Percentiles rank a stretch among this genome's conserved stretches.
These are phyloP conservation scores for Prunella himalayana DNA, from an alignment of 2,113 vertebrate genomes.

Conservation along the genomic window DNA sequence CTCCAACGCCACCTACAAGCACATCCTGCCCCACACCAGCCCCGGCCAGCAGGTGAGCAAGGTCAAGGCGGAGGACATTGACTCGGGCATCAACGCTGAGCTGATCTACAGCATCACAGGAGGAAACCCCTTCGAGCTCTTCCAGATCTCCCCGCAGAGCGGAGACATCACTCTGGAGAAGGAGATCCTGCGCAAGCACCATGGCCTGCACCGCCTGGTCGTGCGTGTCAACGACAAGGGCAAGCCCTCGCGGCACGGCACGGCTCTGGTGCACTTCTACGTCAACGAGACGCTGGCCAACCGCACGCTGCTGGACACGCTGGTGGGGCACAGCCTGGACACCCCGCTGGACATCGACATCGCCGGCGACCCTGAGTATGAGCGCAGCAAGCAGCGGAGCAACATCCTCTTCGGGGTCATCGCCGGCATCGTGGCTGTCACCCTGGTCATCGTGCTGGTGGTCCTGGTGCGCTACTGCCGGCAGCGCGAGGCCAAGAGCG, in stretches of 20 bases:
- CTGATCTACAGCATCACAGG: slow-evolving; percentile 87
- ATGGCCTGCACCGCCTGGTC: slow-evolving; percentile 91
- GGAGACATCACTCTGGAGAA: slow-evolving; percentile 91
- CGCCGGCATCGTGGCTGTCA: slow-evolving; percentile 86
- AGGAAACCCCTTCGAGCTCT: slow-evolving; percentile 92
- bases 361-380: slow-evolving; percentile 90
- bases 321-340: slow-evolving; percentile 94
- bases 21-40: slow-evolving; percentile 81
- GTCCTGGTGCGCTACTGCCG: slow-evolving; percentile 88
- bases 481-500: slow-evolving; percentile 93
- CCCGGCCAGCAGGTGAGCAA: slow-evolving; percentile 86
- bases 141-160: slow-evolving; percentile 84
- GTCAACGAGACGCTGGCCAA: slow-evolving; percentile 93
- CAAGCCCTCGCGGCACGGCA: slow-evolving; percentile 87
- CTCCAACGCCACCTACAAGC: slow-evolving; percentile 89
- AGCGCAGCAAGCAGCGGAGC: slow-evolving; percentile 83
- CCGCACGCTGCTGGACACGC: slow-evolving; percentile 85
- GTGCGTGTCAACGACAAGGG: slow-evolving; percentile 90
- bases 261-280: slow-evolving; percentile 90
- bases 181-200: slow-evolving; percentile 88
- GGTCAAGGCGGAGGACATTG: slow-evolving; percentile 93
- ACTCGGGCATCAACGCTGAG: slow-evolving; percentile 86
- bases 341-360: slow-evolving; percentile 94
- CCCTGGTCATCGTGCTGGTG: slow-evolving; percentile 87
- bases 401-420: slow-evolving; percentile 91